A percentile compares a stretch with the other conserved stretches of the same genome.
These are phyloP conservation scores for Actinemys pallida DNA, from an alignment of 2,113 vertebrate genomes.

Conservation along the genomic window DNA sequence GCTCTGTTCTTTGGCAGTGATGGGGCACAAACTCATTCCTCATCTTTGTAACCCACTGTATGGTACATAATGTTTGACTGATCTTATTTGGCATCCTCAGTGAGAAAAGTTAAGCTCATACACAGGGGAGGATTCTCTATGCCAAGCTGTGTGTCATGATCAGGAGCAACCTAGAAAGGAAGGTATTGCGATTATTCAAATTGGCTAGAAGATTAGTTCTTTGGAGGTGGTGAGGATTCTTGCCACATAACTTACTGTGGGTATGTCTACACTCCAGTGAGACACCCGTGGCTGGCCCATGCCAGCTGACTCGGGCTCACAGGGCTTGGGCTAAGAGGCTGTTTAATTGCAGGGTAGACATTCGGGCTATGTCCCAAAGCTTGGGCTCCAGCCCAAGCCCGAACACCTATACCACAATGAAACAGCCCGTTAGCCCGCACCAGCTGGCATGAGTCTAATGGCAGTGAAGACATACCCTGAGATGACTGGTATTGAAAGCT, in stretches of 20 bases:
- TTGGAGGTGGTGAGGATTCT: neutral
- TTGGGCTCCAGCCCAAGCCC: neutral
- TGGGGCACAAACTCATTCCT: neutral
- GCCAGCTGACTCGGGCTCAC: neutral
- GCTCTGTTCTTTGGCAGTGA: neutral
- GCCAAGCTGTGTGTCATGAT: neutral
- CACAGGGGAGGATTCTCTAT: neutral
- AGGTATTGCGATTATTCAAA: neutral
- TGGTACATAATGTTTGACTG: neutral
- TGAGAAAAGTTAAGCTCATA: neutral
- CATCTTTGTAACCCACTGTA: neutral
- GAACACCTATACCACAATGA: neutral
- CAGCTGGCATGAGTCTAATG: neutral
- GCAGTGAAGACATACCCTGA: neutral
- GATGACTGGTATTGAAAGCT: neutral
- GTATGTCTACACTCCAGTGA: neutral
- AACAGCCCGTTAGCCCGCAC: neutral
- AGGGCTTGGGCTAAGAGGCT: neutral
- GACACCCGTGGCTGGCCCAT: neutral
- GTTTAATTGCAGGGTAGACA: neutral
- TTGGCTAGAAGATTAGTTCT: slow-evolving; percentile 5
- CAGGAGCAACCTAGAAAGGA: neutral
- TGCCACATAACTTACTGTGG: neutral
- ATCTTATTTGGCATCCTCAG: neutral
- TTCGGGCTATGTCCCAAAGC: neutral